Percentiles rank a stretch among this genome's conserved stretches.
Evolutionary conservation across 2,888 invertebrate genomes (phyloP).

Genomic region (Philonicus albiceps): DNA sequence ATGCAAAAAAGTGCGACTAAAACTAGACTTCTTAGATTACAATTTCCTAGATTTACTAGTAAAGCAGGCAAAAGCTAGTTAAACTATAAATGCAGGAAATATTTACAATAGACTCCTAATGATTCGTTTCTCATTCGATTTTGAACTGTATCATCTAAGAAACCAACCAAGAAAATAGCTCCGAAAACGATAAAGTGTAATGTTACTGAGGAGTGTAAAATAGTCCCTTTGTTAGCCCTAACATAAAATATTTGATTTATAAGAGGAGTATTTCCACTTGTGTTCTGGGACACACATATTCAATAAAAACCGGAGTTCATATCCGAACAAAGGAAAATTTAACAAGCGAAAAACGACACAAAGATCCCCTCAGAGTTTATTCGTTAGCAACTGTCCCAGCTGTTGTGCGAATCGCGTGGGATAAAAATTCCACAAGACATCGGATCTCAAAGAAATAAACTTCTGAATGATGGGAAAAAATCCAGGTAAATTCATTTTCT

Average conservation of each 20-base stretch:
- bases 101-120: no score
- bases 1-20: no score
- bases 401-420: not conserved
- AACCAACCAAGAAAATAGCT: no score
- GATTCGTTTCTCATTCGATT: no score
- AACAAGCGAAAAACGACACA: not conserved
- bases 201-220: not conserved
- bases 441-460: not conserved
- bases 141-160: no score
- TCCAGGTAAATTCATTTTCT: not conserved
- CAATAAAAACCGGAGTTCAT: not conserved
- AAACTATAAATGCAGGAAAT: no score
- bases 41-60: no score
- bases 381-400: not conserved
- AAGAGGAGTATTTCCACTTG: not conserved
- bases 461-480: not conserved
- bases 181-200: not conserved
- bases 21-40: no score
- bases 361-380: not conserved
- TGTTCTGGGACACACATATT: not conserved
- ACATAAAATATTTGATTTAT: not conserved
- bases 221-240: not conserved
- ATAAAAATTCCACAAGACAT: not conserved
- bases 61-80: no score
- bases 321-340: not conserved